Conservation (phyloP, 2,888 invertebrate genomes). For the Apamea monoglypha region DNA sequence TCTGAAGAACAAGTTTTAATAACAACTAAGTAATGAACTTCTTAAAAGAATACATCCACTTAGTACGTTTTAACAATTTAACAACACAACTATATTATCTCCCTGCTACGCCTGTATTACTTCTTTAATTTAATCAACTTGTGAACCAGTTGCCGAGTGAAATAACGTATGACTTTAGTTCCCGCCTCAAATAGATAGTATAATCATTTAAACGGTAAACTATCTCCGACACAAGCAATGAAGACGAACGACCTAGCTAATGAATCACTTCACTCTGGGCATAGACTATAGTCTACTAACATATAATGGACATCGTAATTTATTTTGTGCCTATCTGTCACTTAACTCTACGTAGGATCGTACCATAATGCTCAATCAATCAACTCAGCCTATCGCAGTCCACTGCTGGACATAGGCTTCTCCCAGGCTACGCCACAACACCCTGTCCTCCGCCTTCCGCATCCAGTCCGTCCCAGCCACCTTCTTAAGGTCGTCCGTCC, state of each 20-base stretch:
- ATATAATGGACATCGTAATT: background rate
- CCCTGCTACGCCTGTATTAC: conserved; percentile 20
- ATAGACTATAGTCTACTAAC: conserved; percentile 64
- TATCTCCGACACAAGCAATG: conserved; percentile 88
- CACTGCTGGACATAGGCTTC: too few species aligned
- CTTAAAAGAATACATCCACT: background rate
- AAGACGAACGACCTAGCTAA: conserved; percentile 88
- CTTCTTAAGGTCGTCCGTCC: too few species aligned
- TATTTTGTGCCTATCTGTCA: conserved; percentile 26
- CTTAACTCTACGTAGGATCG: background rate
- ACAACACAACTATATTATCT: background rate
- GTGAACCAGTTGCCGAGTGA: conserved; percentile 28
- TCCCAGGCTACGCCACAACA: too few species aligned
- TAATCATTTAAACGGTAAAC: conserved; percentile 81
- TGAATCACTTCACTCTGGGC: conserved; percentile 79
- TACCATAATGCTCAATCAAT: background rate
- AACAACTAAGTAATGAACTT: background rate
- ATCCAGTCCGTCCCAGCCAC: too few species aligned
- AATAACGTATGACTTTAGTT: conserved; percentile 68
- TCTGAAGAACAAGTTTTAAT: background rate
- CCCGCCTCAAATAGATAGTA: conserved; percentile 69
- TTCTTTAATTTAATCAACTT: conserved; percentile 41
- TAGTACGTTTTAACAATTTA: background rate
- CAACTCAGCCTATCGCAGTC: too few species aligned
- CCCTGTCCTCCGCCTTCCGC: too few species aligned